These are phyloP conservation scores for Venustoraphidia nigricollis DNA, from an alignment of 2,888 invertebrate species.

Conservation along the genomic window DNA sequence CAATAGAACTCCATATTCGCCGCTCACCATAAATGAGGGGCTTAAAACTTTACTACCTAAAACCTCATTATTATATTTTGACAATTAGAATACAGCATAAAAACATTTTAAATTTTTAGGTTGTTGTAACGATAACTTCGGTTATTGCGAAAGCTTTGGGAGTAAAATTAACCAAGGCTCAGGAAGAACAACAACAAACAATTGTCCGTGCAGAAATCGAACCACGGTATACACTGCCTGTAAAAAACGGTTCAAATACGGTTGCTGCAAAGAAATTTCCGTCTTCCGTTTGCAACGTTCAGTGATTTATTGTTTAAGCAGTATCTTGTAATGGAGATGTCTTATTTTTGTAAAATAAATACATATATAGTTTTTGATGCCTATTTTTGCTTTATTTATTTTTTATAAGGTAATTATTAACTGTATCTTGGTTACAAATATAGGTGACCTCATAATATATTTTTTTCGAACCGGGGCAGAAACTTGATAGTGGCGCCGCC, in stretches of 20 bases:
- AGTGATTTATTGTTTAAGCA: slow-evolving; percentile 21
- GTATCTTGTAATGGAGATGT: too few relatives aligned
- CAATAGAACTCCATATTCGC: too few relatives aligned
- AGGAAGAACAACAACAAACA: slow-evolving; percentile 48
- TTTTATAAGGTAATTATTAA: too few relatives aligned
- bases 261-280: slow-evolving; percentile 29
- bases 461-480: too few relatives aligned
- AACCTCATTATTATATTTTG: not conserved
- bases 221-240: slow-evolving; percentile 11
- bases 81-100: not conserved
- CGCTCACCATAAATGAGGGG: too few relatives aligned
- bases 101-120: slow-evolving; percentile 28
- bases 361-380: too few relatives aligned
- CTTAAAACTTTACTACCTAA: too few relatives aligned
- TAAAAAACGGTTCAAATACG: slow-evolving; percentile 21
- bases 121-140: slow-evolving; percentile 47
- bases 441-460: too few relatives aligned
- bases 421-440: too few relatives aligned
- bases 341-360: too few relatives aligned
- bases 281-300: slow-evolving; percentile 36
- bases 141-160: slow-evolving; percentile 54
- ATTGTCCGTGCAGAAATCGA: slow-evolving; percentile 49
- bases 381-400: too few relatives aligned
- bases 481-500: too few relatives aligned
- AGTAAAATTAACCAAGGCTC: slow-evolving; percentile 43